Conservation (phyloP, 2,888 invertebrate genomes). For the Amblyjoppa proteus region DNA sequence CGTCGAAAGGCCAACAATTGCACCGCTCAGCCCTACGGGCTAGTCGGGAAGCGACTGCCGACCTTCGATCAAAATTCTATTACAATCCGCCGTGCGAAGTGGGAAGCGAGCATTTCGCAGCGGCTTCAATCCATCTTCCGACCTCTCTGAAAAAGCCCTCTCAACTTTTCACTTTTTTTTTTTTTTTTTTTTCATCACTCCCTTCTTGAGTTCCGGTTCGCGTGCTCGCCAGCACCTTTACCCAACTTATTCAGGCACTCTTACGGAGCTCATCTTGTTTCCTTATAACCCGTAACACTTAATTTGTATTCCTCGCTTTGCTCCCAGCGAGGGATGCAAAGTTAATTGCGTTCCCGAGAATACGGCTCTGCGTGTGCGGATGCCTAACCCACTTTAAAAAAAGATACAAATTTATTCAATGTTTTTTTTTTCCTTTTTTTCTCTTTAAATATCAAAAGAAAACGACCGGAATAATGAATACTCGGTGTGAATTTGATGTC, state of each 20-base stretch:
- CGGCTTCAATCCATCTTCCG: conserved; percentile 34
- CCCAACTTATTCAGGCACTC: conserved; percentile 32
- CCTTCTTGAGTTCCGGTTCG: conserved; percentile 4
- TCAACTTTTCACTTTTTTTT: background rate
- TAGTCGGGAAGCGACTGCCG: background rate
- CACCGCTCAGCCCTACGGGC: background rate
- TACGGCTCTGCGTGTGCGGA: background rate
- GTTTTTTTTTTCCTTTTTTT: background rate
- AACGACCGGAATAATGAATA: conserved; percentile 1
- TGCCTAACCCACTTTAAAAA: background rate
- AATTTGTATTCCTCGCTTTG: conserved; percentile 53
- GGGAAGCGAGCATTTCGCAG: conserved; percentile 17
- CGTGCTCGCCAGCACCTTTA: conserved; percentile 8
- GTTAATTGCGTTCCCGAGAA: conserved; percentile 50
- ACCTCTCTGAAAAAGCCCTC: conserved; percentile 4
- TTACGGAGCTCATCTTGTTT: conserved; percentile 24
- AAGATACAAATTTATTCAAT: background rate
- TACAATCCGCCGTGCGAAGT: background rate
- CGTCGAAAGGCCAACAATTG: background rate
- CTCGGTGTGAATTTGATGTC: background rate
- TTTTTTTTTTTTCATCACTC: background rate
- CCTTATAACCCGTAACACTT: conserved; percentile 41
- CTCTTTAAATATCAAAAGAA: background rate
- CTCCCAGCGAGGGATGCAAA: conserved; percentile 42
- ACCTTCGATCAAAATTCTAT: conserved; percentile 35